Base-by-base conservation (phyloP, 2,888 invertebrate species). In the Syrista parreyssii region DNA sequence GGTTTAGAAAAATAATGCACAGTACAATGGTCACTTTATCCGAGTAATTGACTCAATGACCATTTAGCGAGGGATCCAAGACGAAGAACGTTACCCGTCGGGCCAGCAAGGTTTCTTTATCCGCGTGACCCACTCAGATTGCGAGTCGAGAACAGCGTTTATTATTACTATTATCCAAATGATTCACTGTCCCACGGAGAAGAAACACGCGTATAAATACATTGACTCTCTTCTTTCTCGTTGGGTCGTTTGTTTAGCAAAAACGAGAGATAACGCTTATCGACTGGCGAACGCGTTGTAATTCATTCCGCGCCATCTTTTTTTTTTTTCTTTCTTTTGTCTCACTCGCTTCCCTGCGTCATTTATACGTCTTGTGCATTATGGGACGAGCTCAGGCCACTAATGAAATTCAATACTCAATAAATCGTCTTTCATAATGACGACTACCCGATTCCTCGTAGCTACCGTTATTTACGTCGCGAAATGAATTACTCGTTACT, bases 11-110 rank as follows among this genome's bases (percentile, higher is more conserved):
- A 89, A 89, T 89, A 86, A 86, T 87, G 85, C 86, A 84, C 82
- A 85, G 83, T 84, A 89, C 88, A 89, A 89, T 90, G 89, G 88
- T 87, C 88, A 88, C 88, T 89, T 89, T 89, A 89, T 88, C 86
- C 86, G 86, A 86, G 86, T 90, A 90, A 90, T 90, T 90, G 90
- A 89, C 88, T 89, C 88, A 88, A 89, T 89, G 88, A 88, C 85
- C 88, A 87, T 89, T 89, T 88, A 88, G 86, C 84, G n/a, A n/a
- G 35, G 73, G 83, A 84, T 83, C 84, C 76, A 32, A 69, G 69
- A 32, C 30, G 69, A 69, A 82, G 84, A 81, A 79, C 81, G 78
- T 83, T 73, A 72, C 77, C 77, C 83, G 84, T 75, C 83, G 79
- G 75, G 68, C 78, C 77, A 74, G 83, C 83, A 83, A 84, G 84